phyloP scores from a whole-genome alignment of 2,113 vertebrate genomes.

The Neodon shergylaensis region DNA sequence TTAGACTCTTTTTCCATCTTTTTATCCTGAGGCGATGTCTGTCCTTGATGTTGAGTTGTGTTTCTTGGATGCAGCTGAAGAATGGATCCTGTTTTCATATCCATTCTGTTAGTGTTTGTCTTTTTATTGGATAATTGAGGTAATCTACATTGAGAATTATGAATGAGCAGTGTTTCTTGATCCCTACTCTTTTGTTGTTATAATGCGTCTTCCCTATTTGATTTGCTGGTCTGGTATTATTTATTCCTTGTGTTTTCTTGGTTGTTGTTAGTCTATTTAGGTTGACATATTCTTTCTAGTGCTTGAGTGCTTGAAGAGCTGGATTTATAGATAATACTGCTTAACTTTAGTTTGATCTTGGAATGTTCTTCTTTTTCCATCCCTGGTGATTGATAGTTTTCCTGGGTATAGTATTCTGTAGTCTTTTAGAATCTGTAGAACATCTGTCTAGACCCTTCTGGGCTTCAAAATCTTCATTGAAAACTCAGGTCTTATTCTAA shows the following conservation, averaged over 20 bases:
- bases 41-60: not conserved
- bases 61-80: not conserved
- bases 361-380: not conserved
- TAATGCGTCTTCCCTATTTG: not conserved
- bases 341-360: too few relatives aligned
- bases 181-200: not conserved
- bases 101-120: not conserved
- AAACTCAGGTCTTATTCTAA: not conserved
- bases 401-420: not conserved
- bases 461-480: not conserved
- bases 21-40: not conserved
- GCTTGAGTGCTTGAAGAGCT: too few relatives aligned
- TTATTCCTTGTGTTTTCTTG: not conserved
- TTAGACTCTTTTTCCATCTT: not conserved
- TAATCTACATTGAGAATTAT: not conserved
- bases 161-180: not conserved
- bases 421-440: not conserved
- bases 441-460: not conserved
- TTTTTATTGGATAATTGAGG: not conserved
- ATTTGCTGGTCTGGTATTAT: not conserved
- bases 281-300: not conserved
- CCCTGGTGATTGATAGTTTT: not conserved
- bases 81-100: not conserved
- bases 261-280: not conserved
- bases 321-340: too few relatives aligned